Base-by-base conservation (phyloP, 2,797 vertebrate genomes). In the Smutsia temminckii region DNA sequence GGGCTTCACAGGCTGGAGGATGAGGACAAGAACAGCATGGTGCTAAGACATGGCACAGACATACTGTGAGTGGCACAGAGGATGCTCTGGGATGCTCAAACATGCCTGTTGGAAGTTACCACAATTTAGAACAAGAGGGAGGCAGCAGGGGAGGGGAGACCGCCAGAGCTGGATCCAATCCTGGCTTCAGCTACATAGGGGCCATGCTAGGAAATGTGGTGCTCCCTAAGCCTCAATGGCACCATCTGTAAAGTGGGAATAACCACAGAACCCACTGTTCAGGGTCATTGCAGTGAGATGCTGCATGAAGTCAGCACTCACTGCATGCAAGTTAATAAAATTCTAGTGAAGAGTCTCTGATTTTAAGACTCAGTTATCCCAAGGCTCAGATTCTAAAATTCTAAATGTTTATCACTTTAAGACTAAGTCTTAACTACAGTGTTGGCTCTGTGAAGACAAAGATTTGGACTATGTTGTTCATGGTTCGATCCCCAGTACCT, bases 91-190 rank as follows among this genome's bases (percentile, higher is more conserved):
- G 51, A 46, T 0, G 25, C 37, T 29, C 6, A 3, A 8, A 0
- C 13, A 0, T 0, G 0, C 34, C 72, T 59, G 1, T 1, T 6
- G 11, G 61, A 14, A 53, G 49, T 40, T 10, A 18, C 25, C 18
- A 12, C 4, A 1, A 1, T 13, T 4, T 8, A 46, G 13, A 2
- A 37, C n/a, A 12, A 12, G 37, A 68, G 23, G 21, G 42, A 17
- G 21, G 8, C 11, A 12, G 32, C 51, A 37, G 53, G 49, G 55
- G 46, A 79, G 23, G 8, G 34, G 16, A 6, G 17, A 32, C 51
- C 0, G 75, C 14, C 2, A 27, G 81, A 23, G 21, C 68, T 49
- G 25, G 17, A 18, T 25, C 63, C 3, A 1, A 5, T 2, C 32
- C 75, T 17, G 20, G 51, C 68, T 57, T 57, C 37, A 6, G 37